Evolutionary conservation across 2,888 invertebrate genomes (phyloP).

Genomic region (Campoletis raptor): DNA sequence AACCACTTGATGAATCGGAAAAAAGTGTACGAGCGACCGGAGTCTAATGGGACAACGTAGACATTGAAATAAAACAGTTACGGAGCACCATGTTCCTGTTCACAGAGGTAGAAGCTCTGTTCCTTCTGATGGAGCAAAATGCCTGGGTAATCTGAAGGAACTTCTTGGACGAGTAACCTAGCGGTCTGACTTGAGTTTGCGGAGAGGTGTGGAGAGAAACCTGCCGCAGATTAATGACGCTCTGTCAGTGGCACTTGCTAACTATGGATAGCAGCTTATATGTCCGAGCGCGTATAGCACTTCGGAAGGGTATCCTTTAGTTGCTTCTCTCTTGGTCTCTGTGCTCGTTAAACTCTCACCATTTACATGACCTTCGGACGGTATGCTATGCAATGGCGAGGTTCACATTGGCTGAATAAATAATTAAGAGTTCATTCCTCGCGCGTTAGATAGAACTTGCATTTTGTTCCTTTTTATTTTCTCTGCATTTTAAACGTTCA

Average conservation of each 20-base stretch:
- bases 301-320: conserved; percentile 74
- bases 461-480: conserved; percentile 60
- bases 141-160: conserved; percentile 42
- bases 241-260: conserved; percentile 74
- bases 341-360: conserved; percentile 43
- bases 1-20: neutral
- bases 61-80: neutral
- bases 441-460: conserved; percentile 71
- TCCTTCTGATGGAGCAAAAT: conserved; percentile 1
- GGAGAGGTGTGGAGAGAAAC: conserved; percentile 65
- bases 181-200: conserved; percentile 34
- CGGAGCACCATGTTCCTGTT: neutral
- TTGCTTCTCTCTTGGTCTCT: conserved; percentile 35
- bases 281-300: conserved; percentile 71
- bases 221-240: conserved; percentile 80
- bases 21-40: neutral
- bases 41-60: neutral
- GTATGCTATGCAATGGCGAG: conserved; percentile 55
- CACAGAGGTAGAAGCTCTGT: neutral
- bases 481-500: neutral
- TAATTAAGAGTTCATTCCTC: conserved; percentile 77
- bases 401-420: conserved; percentile 74
- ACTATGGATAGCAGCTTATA: conserved; percentile 62
- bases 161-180: conserved; percentile 38
- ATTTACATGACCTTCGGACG: conserved; percentile 35